phyloP scores from a whole-genome alignment of 1,140 invertebrate genomes.

The Triops cancriformis region DNA sequence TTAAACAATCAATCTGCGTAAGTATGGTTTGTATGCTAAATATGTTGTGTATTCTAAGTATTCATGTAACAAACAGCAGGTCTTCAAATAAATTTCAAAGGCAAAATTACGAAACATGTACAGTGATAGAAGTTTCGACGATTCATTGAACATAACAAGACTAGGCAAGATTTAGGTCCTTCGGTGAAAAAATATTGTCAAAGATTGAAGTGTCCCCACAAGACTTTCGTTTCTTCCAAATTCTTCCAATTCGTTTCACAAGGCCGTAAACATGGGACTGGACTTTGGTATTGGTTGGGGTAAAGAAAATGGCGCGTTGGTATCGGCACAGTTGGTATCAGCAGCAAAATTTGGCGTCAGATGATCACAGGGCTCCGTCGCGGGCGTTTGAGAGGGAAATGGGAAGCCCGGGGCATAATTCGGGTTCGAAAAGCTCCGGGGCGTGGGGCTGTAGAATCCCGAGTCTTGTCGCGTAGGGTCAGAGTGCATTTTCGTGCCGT shows the following conservation, averaged over 20 bases:
- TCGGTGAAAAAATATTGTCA: background rate
- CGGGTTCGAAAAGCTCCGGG: slow-evolving; percentile 21
- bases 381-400: background rate
- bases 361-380: background rate
- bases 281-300: background rate
- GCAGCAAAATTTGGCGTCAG: background rate
- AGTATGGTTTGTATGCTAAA: too few species aligned
- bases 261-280: background rate
- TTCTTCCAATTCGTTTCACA: background rate
- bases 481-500: background rate
- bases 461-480: slow-evolving; percentile 3
- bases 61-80: too few species aligned
- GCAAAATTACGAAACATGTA: too few species aligned
- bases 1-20: too few species aligned
- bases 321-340: background rate
- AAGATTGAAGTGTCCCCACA: background rate
- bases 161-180: background rate
- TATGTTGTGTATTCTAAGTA: too few species aligned
- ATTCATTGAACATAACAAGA: too few species aligned
- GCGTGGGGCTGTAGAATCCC: background rate
- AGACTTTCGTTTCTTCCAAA: background rate
- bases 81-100: too few species aligned
- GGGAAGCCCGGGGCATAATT: slow-evolving; percentile 11
- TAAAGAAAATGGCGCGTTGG: background rate
- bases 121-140: too few species aligned